Percentiles rank a stretch among this genome's conserved stretches.
Evolutionary conservation across 2,113 vertebrate genomes (phyloP).

Genomic region (Daubentonia madagascariensis): DNA sequence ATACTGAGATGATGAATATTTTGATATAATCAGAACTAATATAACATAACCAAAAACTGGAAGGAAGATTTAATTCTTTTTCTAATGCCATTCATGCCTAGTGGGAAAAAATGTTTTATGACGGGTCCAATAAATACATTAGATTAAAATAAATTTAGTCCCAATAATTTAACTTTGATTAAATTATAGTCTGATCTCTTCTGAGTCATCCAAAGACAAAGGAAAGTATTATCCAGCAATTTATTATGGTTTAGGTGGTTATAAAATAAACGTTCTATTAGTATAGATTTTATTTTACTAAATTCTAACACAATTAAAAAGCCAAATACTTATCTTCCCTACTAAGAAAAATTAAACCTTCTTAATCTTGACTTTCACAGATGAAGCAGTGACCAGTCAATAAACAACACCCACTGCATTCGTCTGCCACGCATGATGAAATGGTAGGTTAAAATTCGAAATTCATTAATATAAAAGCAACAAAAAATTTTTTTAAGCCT

Average conservation of each 20-base stretch:
- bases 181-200: not conserved
- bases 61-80: constrained; percentile 34
- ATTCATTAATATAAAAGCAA: not conserved
- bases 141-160: constrained; percentile 13
- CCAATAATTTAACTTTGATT: not conserved
- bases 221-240: not conserved
- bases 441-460: constrained; percentile 13
- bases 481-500: not conserved
- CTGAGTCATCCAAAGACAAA: not conserved
- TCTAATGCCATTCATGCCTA: not conserved
- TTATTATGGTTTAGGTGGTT: not conserved
- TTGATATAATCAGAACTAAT: not conserved
- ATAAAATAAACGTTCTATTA: not conserved
- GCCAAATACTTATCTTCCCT: not conserved
- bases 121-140: not conserved
- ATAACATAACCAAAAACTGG: not conserved
- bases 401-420: not conserved
- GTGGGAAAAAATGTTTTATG: not conserved
- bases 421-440: not conserved
- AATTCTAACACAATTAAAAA: not conserved
- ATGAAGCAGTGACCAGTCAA: not conserved
- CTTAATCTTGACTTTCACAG: constrained; percentile 22
- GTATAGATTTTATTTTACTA: not conserved
- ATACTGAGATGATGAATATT: not conserved
- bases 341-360: constrained; percentile 9